A percentile compares a stretch with the other conserved stretches of the same genome.
Conservation (phyloP, 2,113 vertebrate genomes). For the Chaetops frenatus region DNA sequence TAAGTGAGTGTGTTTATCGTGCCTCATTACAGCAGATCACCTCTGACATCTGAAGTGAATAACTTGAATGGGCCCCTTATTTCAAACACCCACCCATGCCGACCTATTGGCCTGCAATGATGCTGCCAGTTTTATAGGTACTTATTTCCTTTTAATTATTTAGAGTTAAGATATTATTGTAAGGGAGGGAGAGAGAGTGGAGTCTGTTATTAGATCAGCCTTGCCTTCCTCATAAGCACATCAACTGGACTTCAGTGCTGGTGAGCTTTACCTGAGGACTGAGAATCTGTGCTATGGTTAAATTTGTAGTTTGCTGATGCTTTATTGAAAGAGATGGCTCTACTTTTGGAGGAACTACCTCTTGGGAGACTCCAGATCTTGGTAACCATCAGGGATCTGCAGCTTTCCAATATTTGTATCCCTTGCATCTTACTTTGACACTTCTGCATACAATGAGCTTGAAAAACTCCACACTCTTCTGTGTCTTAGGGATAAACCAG, state of each 20-base stretch:
- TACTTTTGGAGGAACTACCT: not conserved
- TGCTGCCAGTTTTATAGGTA: not conserved
- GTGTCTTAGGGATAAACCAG: not conserved
- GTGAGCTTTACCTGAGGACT: not conserved
- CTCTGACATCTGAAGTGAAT: not conserved
- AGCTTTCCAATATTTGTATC: not conserved
- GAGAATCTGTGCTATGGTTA: not conserved
- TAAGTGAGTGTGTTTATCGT: not conserved
- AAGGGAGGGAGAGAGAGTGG: not conserved
- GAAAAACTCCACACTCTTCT: not conserved
- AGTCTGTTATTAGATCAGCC: not conserved
- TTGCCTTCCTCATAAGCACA: not conserved
- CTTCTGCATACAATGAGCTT: not conserved
- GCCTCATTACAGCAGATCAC: not conserved
- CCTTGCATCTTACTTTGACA: not conserved
- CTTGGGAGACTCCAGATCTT: not conserved
- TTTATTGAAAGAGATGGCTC: not conserved
- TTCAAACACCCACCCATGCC: not conserved
- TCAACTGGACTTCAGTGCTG: not conserved
- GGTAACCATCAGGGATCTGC: not conserved
- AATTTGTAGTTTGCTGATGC: not conserved
- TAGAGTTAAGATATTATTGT: not conserved
- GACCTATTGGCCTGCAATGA: not conserved
- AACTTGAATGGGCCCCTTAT: not conserved
- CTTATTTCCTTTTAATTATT: slow-evolving; percentile 21